phyloP scores from a whole-genome alignment of 2,888 invertebrate genomes.

The Temnothorax unifasciatus region DNA sequence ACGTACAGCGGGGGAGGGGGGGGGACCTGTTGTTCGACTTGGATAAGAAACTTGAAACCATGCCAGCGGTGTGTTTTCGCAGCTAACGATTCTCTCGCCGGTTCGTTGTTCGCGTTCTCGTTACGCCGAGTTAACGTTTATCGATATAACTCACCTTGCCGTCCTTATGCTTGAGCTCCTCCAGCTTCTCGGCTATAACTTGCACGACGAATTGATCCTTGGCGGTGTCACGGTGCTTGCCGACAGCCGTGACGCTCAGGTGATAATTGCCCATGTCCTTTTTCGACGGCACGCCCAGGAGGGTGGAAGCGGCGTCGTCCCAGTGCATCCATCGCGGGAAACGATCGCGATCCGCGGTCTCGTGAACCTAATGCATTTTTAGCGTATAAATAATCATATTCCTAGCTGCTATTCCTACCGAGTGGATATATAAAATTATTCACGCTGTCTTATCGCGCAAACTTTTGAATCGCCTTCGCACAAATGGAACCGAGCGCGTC shows the following conservation, averaged over 20 bases:
- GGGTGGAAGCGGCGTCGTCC: constrained; percentile 90
- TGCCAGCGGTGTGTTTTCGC: constrained; percentile 66
- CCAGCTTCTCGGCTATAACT: constrained; percentile 86
- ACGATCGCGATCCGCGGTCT: constrained; percentile 81
- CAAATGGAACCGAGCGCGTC: neutral
- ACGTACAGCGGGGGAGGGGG: neutral
- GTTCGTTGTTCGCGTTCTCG: constrained; percentile 30
- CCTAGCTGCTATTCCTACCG: neutral
- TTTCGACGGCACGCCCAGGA: constrained; percentile 91
- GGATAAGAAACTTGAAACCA: constrained; percentile 67
- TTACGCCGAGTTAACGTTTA: constrained; percentile 28
- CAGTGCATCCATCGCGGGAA: constrained; percentile 91
- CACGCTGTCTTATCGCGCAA: neutral
- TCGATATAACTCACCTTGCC: constrained; percentile 78
- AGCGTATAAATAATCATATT: constrained; percentile 14
- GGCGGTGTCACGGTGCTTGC: constrained; percentile 87
- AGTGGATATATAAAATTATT: neutral
- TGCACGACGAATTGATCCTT: constrained; percentile 90
- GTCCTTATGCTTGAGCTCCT: constrained; percentile 79
- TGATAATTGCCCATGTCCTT: constrained; percentile 90
- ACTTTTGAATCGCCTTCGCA: neutral
- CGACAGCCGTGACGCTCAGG: constrained; percentile 88
- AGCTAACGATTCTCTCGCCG: constrained; percentile 58
- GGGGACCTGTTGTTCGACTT: constrained; percentile 64
- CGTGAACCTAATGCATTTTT: constrained; percentile 83